Evolutionary conservation across 1,140 invertebrate genomes (phyloP).

Genomic region (Drosophila trapezifrons): DNA sequence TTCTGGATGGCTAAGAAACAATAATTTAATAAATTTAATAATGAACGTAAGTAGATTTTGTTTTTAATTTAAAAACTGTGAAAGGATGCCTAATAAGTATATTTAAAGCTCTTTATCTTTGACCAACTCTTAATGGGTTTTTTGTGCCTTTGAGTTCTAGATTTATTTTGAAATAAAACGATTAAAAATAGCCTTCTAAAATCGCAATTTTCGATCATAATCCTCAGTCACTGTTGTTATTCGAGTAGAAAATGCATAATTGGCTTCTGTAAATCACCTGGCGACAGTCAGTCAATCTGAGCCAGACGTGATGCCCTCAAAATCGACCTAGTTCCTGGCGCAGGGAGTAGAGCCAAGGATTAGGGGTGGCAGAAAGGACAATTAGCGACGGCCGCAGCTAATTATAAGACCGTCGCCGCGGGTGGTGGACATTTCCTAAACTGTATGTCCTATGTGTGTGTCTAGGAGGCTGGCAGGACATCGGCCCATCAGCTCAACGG

Average conservation of each 20-base stretch:
- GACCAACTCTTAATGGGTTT: neutral
- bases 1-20: neutral
- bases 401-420: constrained; percentile 66
- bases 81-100: too few relatives aligned
- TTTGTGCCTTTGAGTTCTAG: neutral
- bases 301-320: constrained; percentile 18
- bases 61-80: too few relatives aligned
- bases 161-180: neutral
- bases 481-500: neutral
- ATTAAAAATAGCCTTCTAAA: neutral
- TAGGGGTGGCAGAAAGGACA: constrained; percentile 42
- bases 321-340: neutral
- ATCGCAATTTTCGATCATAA: too few relatives aligned
- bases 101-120: too few relatives aligned
- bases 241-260: constrained; percentile 1
- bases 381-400: constrained; percentile 71
- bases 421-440: constrained; percentile 27
- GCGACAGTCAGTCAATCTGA: constrained; percentile 16
- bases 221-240: neutral
- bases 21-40: neutral
- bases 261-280: constrained; percentile 36
- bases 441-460: neutral
- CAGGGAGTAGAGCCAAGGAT: neutral
- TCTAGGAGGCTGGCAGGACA: constrained; percentile 5
- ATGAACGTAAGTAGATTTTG: too few relatives aligned